Conservation (phyloP, 2,797 vertebrate genomes). For the Phataginus tetradactyla region DNA sequence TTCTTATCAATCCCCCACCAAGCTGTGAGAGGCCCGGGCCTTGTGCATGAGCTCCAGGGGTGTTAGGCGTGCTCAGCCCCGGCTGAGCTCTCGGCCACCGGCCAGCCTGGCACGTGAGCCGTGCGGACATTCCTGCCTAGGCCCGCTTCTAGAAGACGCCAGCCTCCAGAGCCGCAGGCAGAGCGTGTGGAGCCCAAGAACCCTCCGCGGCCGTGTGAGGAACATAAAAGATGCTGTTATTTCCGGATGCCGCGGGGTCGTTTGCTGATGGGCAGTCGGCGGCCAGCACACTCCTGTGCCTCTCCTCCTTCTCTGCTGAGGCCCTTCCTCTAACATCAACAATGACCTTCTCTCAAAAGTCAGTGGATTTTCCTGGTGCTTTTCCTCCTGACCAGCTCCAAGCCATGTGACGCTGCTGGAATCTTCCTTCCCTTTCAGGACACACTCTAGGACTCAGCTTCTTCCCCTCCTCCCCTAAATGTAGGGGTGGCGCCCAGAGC, state of each 20-base stretch:
- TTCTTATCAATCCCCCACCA: not conserved
- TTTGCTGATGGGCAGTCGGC: too few species aligned
- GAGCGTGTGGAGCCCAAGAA: not conserved
- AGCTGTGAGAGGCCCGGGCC: not conserved
- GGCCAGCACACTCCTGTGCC: too few species aligned
- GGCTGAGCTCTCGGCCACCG: too few species aligned
- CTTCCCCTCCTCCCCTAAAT: not conserved
- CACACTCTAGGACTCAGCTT: not conserved
- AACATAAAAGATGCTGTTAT: not conserved
- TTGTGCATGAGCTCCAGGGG: not conserved
- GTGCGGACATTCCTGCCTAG: not conserved
- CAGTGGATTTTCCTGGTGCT: not conserved
- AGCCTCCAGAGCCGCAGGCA: not conserved
- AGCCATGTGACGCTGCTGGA: not conserved
- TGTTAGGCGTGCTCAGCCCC: too few species aligned
- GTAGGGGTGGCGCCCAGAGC: not conserved
- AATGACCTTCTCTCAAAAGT: conserved; percentile 8
- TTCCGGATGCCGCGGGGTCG: not conserved
- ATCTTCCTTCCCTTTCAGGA: not conserved
- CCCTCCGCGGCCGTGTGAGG: not conserved
- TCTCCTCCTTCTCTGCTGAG: not conserved
- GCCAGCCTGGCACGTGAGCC: too few species aligned
- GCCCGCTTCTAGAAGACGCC: not conserved
- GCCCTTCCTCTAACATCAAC: not conserved
- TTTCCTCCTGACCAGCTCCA: conserved; percentile 2